Evolutionary conservation across 1,140 invertebrate genomes (phyloP).

Genomic region (Drosophila parabipectinata): DNA sequence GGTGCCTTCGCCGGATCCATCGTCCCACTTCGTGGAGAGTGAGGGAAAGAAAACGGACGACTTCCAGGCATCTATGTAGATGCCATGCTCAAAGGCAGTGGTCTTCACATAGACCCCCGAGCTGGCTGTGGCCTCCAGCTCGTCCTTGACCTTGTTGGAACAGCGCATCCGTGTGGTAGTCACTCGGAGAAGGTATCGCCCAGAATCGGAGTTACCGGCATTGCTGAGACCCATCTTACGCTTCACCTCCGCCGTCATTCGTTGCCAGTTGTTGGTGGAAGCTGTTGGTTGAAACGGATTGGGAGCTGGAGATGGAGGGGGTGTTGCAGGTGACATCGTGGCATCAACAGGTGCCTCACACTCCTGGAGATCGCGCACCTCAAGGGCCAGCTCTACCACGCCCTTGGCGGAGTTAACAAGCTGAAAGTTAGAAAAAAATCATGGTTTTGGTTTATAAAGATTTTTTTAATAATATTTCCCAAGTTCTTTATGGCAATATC

Average conservation of each 20-base stretch:
- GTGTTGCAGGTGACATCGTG: background rate
- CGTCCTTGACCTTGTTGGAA: slow-evolving; percentile 82
- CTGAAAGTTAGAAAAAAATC: slow-evolving; percentile 31
- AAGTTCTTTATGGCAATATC: background rate
- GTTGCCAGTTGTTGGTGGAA: slow-evolving; percentile 66
- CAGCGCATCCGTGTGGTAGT: slow-evolving; percentile 79
- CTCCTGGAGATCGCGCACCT: slow-evolving; percentile 66
- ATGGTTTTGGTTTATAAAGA: background rate
- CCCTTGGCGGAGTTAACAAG: slow-evolving; percentile 72
- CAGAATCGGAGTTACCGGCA: slow-evolving; percentile 28
- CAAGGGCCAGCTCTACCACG: slow-evolving; percentile 71
- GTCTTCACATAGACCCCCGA: slow-evolving; percentile 89
- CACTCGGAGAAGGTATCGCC: slow-evolving; percentile 56
- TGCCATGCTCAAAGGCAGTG: slow-evolving; percentile 88
- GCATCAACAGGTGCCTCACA: slow-evolving; percentile 3
- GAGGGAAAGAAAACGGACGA: slow-evolving; percentile 89
- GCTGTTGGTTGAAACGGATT: background rate
- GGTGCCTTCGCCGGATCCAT: slow-evolving; percentile 81
- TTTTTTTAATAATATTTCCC: slow-evolving; percentile 1
- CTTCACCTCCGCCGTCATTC: slow-evolving; percentile 71
- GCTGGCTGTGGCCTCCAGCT: slow-evolving; percentile 72
- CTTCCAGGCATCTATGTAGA: slow-evolving; percentile 90
- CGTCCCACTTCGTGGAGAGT: slow-evolving; percentile 87
- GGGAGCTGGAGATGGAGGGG: background rate
- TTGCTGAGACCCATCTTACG: slow-evolving; percentile 78